These are phyloP conservation scores for Diprion similis DNA, from an alignment of 1,140 invertebrate genomes.

Conservation along the genomic window DNA sequence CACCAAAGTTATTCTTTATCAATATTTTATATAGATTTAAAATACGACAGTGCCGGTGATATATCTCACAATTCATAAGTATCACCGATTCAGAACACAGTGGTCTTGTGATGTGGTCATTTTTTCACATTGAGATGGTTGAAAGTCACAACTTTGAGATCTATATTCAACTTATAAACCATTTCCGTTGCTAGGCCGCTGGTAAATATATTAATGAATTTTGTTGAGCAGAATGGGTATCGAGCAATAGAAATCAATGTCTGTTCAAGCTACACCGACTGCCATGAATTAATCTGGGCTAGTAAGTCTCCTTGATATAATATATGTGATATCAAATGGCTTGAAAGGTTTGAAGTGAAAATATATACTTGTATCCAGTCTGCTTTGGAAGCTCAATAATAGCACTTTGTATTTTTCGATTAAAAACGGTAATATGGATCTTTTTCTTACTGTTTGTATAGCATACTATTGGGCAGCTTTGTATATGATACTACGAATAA, in stretches of 20 bases:
- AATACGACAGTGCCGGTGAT: too few species aligned
- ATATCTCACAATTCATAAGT: too few species aligned
- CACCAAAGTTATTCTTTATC: too few species aligned
- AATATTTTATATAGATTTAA: too few species aligned
- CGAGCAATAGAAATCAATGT: neutral
- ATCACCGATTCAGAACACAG: too few species aligned
- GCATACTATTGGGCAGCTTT: neutral
- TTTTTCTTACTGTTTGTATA: neutral
- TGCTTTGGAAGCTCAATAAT: neutral
- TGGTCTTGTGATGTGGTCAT: too few species aligned
- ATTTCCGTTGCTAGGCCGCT: neutral
- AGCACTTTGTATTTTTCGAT: neutral
- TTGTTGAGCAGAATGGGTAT: neutral
- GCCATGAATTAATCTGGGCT: neutral
- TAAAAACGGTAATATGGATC: neutral
- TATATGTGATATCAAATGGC: too few species aligned
- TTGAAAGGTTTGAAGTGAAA: neutral
- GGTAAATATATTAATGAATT: neutral
- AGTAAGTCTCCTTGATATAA: neutral
- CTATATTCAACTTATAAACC: neutral
- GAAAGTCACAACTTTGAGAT: neutral
- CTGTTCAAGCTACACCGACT: neutral
- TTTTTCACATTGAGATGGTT: too few species aligned
- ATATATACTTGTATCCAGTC: neutral
- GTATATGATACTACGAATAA: neutral